phyloP scores from a whole-genome alignment of 2,888 invertebrate species.

The Craniophora ligustri region DNA sequence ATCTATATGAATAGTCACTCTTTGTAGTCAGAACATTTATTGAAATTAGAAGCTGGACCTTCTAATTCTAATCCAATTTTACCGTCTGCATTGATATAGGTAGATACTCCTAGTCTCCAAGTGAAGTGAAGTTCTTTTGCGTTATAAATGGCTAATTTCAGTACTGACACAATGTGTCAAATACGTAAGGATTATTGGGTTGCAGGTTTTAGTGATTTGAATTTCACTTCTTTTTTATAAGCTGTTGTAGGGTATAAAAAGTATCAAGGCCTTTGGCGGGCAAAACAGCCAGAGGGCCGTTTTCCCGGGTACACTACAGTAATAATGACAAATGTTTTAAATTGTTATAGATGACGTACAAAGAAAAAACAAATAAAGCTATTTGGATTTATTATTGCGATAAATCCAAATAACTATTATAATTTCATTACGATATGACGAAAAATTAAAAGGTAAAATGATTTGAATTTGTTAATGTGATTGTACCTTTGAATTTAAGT shows the following conservation, averaged over 20 bases:
- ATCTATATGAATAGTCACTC: slow-evolving; percentile 20
- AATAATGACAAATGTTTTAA: too few relatives aligned
- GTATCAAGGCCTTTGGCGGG: slow-evolving; percentile 40
- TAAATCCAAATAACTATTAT: too few relatives aligned
- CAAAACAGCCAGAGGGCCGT: too few relatives aligned
- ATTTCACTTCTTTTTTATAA: slow-evolving; percentile 13
- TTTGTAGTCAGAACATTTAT: slow-evolving; percentile 3
- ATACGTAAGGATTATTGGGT: slow-evolving; percentile 22
- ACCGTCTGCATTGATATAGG: too few relatives aligned
- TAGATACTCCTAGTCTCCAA: too few relatives aligned
- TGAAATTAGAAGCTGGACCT: slow-evolving; percentile 51
- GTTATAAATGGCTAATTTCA: slow-evolving; percentile 22
- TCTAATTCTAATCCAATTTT: slow-evolving; percentile 27
- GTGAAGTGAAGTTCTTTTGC: too few relatives aligned
- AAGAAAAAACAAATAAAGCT: too few relatives aligned
- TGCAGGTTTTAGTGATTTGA: slow-evolving; percentile 9
- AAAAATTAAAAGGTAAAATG: too few relatives aligned
- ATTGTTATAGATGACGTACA: too few relatives aligned
- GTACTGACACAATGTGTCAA: slow-evolving; percentile 29
- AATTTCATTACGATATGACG: too few relatives aligned
- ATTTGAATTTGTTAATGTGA: slow-evolving; percentile 26
- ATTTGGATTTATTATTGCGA: too few relatives aligned
- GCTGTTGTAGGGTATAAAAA: slow-evolving; percentile 15
- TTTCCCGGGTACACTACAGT: too few relatives aligned
- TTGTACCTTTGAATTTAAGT: slow-evolving; percentile 42